These are phyloP conservation scores for Drosophila birchii DNA, from an alignment of 2,888 invertebrate genomes.

Conservation along the genomic window DNA sequence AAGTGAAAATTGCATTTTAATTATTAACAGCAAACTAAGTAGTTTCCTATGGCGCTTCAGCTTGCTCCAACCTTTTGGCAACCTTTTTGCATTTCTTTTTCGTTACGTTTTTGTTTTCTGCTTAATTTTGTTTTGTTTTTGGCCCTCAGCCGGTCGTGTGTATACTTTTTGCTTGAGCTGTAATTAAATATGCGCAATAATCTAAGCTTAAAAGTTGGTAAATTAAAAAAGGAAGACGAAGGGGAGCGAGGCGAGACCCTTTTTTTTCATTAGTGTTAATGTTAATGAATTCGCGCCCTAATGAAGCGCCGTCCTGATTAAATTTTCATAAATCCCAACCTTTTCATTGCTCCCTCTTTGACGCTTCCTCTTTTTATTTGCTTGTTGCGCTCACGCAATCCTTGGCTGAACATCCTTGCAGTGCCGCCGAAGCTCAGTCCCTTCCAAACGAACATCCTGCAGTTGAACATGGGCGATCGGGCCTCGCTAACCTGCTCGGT, in stretches of 20 bases:
- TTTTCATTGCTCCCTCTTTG: conserved; percentile 7
- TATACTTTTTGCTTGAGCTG: conserved; percentile 52
- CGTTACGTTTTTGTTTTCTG: conserved; percentile 28
- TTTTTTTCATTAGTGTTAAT: conserved; percentile 48
- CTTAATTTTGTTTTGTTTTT: conserved; percentile 41
- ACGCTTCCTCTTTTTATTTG: conserved; percentile 19
- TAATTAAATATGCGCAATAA: conserved; percentile 79
- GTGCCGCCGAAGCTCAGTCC: conserved; percentile 92
- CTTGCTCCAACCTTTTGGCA: conserved; percentile 37
- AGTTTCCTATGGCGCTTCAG: conserved; percentile 65
- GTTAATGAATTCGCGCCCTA: conserved; percentile 73
- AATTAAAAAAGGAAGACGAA: conserved; percentile 57
- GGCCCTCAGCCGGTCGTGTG: conserved; percentile 44
- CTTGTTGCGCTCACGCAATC: conserved; percentile 32
- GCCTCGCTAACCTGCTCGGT: conserved; percentile 91
- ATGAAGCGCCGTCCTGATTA: conserved; percentile 74
- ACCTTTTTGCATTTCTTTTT: conserved; percentile 51
- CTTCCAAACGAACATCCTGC: conserved; percentile 88
- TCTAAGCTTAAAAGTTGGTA: conserved; percentile 76
- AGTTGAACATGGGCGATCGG: conserved; percentile 90
- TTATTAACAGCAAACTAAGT: conserved; percentile 78
- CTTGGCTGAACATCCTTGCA: conserved; percentile 71
- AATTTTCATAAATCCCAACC: conserved; percentile 74
- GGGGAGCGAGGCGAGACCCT: conserved; percentile 34
- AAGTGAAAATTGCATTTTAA: conserved; percentile 79